Evolutionary conservation across 2,888 invertebrate species (phyloP).

Genomic region (Athalia cordata): DNA sequence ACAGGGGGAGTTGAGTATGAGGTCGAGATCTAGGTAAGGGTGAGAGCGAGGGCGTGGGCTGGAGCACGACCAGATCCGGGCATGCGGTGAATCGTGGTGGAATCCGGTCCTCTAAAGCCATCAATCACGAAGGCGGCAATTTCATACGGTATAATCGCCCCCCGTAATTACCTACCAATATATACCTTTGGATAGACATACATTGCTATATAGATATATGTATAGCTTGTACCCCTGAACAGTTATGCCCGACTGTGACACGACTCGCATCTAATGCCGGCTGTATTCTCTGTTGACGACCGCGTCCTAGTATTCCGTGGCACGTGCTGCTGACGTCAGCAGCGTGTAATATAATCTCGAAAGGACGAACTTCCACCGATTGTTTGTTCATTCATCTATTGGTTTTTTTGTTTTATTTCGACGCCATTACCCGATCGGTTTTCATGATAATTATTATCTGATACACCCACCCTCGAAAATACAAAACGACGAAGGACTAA

Average conservation of each 20-base stretch:
- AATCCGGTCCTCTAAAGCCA: constrained; percentile 49
- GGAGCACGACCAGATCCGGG: constrained; percentile 48
- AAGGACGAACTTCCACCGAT: too few relatives aligned
- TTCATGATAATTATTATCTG: neutral
- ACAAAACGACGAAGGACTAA: neutral
- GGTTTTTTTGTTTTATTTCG: neutral
- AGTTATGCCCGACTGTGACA: constrained; percentile 40
- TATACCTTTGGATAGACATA: neutral
- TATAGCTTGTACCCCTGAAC: constrained; percentile 15
- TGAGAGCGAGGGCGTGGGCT: constrained; percentile 11
- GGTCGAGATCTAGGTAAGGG: neutral
- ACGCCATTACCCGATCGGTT: neutral
- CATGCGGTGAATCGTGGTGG: constrained; percentile 49
- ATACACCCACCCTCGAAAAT: neutral
- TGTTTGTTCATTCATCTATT: neutral
- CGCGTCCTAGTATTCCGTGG: constrained; percentile 14
- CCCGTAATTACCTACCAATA: constrained; percentile 44
- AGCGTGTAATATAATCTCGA: too few relatives aligned
- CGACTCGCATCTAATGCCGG: constrained; percentile 29
- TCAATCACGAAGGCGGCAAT: constrained; percentile 44
- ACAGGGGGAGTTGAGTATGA: neutral
- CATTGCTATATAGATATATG: neutral
- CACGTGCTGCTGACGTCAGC: neutral
- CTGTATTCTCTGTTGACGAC: constrained; percentile 24
- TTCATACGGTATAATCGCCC: constrained; percentile 45